These are phyloP conservation scores for Pyrocoelia pectoralis DNA, from an alignment of 2,888 invertebrate genomes.

Conservation along the genomic window DNA sequence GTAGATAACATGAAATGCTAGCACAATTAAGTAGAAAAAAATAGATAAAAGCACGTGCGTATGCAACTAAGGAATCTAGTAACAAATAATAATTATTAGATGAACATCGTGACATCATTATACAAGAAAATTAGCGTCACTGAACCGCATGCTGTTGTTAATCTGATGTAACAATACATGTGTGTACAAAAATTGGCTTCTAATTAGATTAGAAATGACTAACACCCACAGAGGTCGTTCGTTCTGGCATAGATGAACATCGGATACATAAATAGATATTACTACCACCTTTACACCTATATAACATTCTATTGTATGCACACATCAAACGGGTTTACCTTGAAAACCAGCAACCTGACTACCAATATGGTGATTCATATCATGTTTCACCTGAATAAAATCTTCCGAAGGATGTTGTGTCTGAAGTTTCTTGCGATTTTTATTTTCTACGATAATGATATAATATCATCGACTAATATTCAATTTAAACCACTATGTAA, in stretches of 20 bases:
- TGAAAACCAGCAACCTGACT: constrained; percentile 16
- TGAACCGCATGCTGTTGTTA: too few species aligned
- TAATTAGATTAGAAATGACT: neutral
- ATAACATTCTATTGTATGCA: neutral
- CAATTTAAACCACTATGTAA: too few species aligned
- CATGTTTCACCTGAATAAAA: constrained; percentile 21
- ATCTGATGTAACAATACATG: too few species aligned
- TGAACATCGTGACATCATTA: too few species aligned
- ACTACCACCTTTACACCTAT: neutral
- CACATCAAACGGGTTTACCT: constrained; percentile 25
- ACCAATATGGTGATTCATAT: constrained; percentile 26
- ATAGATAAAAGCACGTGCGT: too few species aligned
- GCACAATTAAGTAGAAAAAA: too few species aligned
- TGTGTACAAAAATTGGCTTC: too few species aligned
- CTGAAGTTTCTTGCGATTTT: neutral
- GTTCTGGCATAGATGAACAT: neutral
- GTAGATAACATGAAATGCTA: too few species aligned
- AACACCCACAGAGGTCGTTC: neutral
- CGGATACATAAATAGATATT: neutral
- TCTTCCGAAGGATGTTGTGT: neutral
- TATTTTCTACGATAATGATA: neutral
- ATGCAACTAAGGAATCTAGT: too few species aligned
- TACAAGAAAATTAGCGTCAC: too few species aligned
- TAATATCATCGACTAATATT: too few species aligned
- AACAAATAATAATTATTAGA: too few species aligned